Evolutionary conservation across 2,888 invertebrate genomes (phyloP).

Genomic region (Ormyrus thymus): DNA sequence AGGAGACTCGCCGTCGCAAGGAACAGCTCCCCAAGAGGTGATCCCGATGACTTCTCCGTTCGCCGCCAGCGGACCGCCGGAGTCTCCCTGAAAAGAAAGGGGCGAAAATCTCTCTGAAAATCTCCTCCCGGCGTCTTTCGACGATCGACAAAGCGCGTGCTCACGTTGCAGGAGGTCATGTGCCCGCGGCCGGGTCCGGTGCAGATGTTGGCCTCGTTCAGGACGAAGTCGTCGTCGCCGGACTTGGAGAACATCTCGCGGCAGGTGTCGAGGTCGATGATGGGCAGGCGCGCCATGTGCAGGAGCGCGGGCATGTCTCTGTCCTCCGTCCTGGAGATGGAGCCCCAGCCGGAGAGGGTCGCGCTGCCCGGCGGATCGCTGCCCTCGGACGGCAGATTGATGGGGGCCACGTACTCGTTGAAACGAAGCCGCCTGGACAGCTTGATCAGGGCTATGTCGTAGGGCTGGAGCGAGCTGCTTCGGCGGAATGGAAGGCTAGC

Average conservation of each 20-base stretch:
- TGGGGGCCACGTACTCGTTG: conserved; percentile 68
- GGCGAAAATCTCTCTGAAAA: neutral
- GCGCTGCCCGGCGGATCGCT: conserved; percentile 64
- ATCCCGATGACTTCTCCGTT: conserved; percentile 76
- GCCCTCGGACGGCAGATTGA: conserved; percentile 70
- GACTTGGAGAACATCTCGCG: conserved; percentile 53
- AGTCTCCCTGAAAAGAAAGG: conserved; percentile 25
- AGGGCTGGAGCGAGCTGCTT: conserved; percentile 64
- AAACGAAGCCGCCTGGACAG: conserved; percentile 68
- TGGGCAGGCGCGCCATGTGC: conserved; percentile 65
- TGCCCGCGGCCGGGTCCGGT: conserved; percentile 60
- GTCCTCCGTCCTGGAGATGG: conserved; percentile 61
- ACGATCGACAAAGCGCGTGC: neutral
- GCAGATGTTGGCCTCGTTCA: conserved; percentile 64
- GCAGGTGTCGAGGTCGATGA: conserved; percentile 63
- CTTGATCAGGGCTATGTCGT: conserved; percentile 77
- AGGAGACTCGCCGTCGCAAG: conserved; percentile 74
- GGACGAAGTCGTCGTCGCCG: conserved; percentile 56
- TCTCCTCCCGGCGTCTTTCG: too few species aligned
- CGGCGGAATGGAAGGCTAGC: neutral
- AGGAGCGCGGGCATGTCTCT: conserved; percentile 64
- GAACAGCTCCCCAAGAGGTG: conserved; percentile 76
- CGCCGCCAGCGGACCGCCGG: conserved; percentile 78
- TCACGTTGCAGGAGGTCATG: conserved; percentile 53
- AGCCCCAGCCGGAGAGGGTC: conserved; percentile 76